Evolutionary conservation across 2,113 vertebrate genomes (phyloP).

Genomic region (Strigops habroptila): DNA sequence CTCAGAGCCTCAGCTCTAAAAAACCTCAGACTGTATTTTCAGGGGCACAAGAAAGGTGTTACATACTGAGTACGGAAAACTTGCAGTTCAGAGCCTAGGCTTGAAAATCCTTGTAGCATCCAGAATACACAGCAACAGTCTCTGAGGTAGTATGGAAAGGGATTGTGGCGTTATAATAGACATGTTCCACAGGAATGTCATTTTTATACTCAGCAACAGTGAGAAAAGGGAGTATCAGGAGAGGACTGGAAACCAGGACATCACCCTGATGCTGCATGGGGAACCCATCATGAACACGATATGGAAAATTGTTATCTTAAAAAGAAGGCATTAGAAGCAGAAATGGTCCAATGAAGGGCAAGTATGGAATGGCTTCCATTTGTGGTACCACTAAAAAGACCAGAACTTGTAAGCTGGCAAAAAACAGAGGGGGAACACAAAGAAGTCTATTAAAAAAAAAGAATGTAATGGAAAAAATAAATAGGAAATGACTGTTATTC

Average conservation of each 20-base stretch:
- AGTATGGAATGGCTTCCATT: not conserved
- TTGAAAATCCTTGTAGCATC: not conserved
- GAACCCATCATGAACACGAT: not conserved
- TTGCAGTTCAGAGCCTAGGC: not conserved
- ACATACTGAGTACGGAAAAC: not conserved
- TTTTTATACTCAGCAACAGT: not conserved
- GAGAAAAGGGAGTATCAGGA: not conserved
- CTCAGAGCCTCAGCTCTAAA: not conserved
- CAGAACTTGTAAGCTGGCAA: not conserved
- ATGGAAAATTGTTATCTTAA: not conserved
- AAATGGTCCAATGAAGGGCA: not conserved
- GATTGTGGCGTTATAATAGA: not conserved
- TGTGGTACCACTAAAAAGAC: not conserved
- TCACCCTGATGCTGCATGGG: not conserved
- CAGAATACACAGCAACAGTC: not conserved
- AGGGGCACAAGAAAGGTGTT: not conserved
- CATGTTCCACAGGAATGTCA: not conserved
- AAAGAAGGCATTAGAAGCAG: not conserved
- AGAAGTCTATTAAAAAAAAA: not conserved
- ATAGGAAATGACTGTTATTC: not conserved
- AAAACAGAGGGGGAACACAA: not conserved
- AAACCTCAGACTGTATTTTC: not conserved
- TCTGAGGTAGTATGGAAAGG: not conserved
- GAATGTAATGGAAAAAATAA: not conserved
- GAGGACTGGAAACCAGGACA: not conserved